phyloP scores from a whole-genome alignment of 2,113 vertebrate species.

The Psittacara wagleri region DNA sequence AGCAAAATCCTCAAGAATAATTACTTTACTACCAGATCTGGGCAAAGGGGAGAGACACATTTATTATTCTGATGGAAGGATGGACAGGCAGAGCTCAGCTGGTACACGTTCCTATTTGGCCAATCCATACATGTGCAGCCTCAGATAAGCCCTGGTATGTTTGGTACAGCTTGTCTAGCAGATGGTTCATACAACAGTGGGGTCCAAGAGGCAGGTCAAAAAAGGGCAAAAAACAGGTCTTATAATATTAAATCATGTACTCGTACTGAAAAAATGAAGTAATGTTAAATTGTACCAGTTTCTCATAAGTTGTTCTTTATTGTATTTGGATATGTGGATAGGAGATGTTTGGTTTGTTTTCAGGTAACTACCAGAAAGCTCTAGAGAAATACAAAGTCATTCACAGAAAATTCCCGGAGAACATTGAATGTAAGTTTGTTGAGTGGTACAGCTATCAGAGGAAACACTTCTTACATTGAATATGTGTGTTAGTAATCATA shows the following conservation, averaged over 20 bases:
- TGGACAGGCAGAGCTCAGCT: background rate
- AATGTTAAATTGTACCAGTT: background rate
- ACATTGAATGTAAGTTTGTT: slow-evolving; percentile 89
- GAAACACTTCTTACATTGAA: background rate
- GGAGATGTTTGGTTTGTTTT: slow-evolving; percentile 34
- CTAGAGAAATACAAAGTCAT: slow-evolving; percentile 93
- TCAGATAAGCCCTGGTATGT: background rate
- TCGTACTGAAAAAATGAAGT: background rate
- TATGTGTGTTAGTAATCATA: background rate
- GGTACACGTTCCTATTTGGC: background rate
- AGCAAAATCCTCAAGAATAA: background rate
- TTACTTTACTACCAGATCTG: background rate
- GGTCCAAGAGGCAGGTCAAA: background rate
- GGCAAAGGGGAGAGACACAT: background rate
- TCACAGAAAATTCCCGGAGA: slow-evolving; percentile 93
- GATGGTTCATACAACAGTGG: background rate
- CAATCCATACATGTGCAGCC: background rate
- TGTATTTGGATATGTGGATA: background rate
- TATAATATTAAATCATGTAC: background rate
- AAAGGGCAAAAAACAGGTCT: background rate
- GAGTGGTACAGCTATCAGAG: background rate
- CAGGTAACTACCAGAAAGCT: slow-evolving; percentile 96
- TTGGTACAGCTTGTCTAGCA: background rate
- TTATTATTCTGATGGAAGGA: background rate
- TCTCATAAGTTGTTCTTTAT: background rate